Evolutionary conservation across 2,888 invertebrate genomes (phyloP).

Genomic region (Meiosimyza decipiens): DNA sequence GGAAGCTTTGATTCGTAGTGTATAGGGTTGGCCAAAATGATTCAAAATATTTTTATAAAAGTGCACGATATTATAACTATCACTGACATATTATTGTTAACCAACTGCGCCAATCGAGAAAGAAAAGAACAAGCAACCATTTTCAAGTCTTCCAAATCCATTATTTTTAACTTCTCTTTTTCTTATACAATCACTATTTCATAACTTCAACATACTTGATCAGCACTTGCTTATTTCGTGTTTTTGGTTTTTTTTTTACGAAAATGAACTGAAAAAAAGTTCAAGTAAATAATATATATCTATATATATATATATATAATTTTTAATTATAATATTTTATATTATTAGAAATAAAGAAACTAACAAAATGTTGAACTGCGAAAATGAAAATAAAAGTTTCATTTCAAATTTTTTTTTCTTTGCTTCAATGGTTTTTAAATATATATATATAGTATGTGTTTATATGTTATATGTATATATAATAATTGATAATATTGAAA

Average conservation of each 20-base stretch:
- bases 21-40: too few relatives aligned
- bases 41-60: too few relatives aligned
- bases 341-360: background rate
- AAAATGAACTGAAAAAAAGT: constrained; percentile 2
- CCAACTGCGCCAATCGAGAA: background rate
- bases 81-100: too few relatives aligned
- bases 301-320: background rate
- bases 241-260: background rate
- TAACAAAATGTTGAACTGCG: constrained; percentile 19
- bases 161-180: constrained; percentile 8
- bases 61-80: too few relatives aligned
- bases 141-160: constrained; percentile 22
- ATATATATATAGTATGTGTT: background rate
- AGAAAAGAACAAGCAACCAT: constrained; percentile 4
- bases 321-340: background rate
- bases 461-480: constrained; percentile 17
- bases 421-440: constrained; percentile 24
- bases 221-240: background rate
- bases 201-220: background rate
- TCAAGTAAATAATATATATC: too few relatives aligned
- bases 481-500: constrained; percentile 17
- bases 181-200: background rate
- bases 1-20: too few relatives aligned
- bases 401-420: constrained; percentile 13
- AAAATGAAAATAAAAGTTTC: constrained; percentile 28